These are phyloP conservation scores for Limnothrissa miodon DNA, from an alignment of 2,113 vertebrate species.

Conservation along the genomic window DNA sequence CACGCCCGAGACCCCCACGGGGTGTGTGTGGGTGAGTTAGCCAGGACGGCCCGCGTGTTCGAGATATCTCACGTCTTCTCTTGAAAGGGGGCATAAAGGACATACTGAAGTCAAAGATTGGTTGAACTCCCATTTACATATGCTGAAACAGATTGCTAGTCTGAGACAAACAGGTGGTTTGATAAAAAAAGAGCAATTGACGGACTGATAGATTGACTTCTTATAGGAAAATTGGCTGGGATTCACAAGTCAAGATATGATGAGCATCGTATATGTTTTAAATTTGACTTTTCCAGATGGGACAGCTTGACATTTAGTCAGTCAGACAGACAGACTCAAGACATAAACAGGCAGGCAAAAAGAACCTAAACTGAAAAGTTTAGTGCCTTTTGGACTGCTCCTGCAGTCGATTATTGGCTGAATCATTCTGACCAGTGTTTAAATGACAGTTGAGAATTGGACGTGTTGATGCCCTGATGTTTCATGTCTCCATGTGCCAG, in stretches of 20 bases:
- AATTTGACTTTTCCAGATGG: too few species aligned
- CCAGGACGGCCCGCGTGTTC: neutral
- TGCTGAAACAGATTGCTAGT: neutral
- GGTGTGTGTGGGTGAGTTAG: constrained; percentile 48
- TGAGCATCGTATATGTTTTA: too few species aligned
- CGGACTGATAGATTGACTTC: too few species aligned
- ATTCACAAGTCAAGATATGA: too few species aligned
- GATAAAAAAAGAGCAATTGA: too few species aligned
- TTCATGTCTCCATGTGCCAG: neutral
- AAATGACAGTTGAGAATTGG: neutral
- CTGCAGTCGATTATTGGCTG: neutral
- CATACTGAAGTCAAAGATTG: neutral
- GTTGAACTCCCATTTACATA: neutral
- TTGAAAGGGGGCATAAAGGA: neutral
- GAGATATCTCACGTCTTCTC: neutral
- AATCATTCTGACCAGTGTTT: neutral
- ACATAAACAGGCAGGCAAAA: neutral
- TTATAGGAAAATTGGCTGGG: too few species aligned
- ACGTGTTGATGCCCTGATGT: neutral
- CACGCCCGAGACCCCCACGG: constrained; percentile 33
- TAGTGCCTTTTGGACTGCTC: too few species aligned
- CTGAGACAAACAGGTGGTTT: neutral
- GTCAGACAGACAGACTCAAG: neutral
- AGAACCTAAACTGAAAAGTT: neutral
- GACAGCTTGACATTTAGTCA: neutral